A percentile compares a stretch with the other conserved stretches of the same genome.
phyloP scores from a whole-genome alignment of 2,888 invertebrate species.

The Scaptomyza cyrtandrae region DNA sequence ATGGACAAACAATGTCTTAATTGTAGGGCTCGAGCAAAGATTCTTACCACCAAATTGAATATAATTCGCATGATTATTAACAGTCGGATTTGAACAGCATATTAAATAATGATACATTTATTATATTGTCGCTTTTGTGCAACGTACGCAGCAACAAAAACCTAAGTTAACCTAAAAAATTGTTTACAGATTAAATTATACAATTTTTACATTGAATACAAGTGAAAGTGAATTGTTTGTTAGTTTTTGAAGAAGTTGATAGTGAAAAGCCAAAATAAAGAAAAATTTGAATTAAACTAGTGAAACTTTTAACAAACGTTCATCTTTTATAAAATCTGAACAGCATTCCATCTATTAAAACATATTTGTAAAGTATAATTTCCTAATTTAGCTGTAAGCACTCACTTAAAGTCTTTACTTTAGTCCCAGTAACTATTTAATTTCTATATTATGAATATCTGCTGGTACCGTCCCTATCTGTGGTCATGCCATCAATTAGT shows the following conservation, averaged over 20 bases:
- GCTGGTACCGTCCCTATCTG: not conserved
- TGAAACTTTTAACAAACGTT: no score
- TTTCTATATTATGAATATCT: not conserved
- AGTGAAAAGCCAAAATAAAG: no score
- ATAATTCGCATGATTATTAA: slow-evolving; percentile 17
- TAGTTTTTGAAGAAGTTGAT: not conserved
- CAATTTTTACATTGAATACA: no score
- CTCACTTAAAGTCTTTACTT: not conserved
- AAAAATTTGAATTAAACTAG: no score
- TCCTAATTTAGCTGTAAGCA: no score
- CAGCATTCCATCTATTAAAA: no score
- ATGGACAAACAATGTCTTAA: slow-evolving; percentile 29
- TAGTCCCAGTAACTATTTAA: not conserved
- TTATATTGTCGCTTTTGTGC: not conserved
- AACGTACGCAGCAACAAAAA: no score
- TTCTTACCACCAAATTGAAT: slow-evolving; percentile 17
- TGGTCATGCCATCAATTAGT: slow-evolving; percentile 45
- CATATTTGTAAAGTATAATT: no score
- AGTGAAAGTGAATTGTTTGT: not conserved
- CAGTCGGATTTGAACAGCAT: slow-evolving; percentile 9
- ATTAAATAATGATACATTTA: not conserved
- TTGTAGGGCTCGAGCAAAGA: slow-evolving; percentile 12
- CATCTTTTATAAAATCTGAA: no score
- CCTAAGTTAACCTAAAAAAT: not conserved
- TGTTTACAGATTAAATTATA: no score